Percentiles rank a stretch among this genome's conserved stretches.
Conservation (phyloP, 30 jellyfish, hydroid and myxozoan species). For the Cassiopea andromeda region DNA sequence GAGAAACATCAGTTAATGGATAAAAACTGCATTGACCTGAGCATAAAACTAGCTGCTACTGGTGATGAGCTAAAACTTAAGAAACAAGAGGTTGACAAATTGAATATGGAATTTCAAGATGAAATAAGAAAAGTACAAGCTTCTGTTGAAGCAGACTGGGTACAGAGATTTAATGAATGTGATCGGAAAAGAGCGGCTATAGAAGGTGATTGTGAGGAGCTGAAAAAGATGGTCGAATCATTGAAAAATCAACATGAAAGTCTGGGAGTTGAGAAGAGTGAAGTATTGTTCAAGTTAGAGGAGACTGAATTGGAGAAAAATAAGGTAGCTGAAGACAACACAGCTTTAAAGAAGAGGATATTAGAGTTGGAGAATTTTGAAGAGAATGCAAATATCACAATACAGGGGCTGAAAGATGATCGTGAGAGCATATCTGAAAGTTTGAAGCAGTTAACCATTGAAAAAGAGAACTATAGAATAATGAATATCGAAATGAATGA, state of each 20-base stretch:
- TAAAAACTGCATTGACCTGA: slow-evolving; percentile 10
- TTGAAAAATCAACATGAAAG: background rate
- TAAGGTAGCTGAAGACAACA: background rate
- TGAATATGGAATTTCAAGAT: slow-evolving; percentile 64
- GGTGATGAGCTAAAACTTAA: slow-evolving; percentile 34
- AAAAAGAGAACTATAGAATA: background rate
- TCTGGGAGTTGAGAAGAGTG: background rate
- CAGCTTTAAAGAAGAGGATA: slow-evolving; percentile 4
- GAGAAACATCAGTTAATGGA: slow-evolving; percentile 62
- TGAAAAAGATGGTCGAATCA: background rate
- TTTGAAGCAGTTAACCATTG: background rate
- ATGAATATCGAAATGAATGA: background rate
- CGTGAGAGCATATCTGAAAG: background rate
- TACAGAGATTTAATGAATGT: slow-evolving; percentile 1
- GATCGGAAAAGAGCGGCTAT: slow-evolving; percentile 7
- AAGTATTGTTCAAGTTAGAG: slow-evolving; percentile 2
- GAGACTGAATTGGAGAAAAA: slow-evolving; percentile 2
- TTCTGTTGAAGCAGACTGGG: background rate
- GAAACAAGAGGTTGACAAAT: slow-evolving; percentile 26
- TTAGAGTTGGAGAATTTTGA: slow-evolving; percentile 35
- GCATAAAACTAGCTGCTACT: background rate
- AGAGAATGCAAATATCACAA: slow-evolving; percentile 1
- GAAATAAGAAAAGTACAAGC: slow-evolving; percentile 23
- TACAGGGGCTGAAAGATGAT: slow-evolving; percentile 1
- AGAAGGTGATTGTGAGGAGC: slow-evolving; percentile 16